Base-by-base conservation (phyloP, 2,797 vertebrate genomes). In the Silurus aristotelis region DNA sequence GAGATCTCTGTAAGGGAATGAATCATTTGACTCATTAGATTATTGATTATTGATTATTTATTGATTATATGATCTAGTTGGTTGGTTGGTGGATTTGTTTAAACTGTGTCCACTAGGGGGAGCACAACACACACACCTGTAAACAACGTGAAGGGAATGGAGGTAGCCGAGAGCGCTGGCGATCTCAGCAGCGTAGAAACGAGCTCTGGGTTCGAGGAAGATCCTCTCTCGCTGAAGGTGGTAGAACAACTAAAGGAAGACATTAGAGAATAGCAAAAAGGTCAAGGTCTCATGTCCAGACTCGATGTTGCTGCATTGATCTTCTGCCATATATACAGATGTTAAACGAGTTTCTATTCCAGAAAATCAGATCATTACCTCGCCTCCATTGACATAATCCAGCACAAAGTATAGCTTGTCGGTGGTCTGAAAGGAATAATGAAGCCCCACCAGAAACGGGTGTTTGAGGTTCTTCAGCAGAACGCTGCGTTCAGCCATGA, bases 381-480 rank as follows among this genome's bases (percentile, higher is more conserved):
- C 95, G 77, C 95, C 95, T 0, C 95, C 95, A 0, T 96, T 96
- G 66, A 96, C 94, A 0, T 96, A 96, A 84, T 96, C 95, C 6
- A 96, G 93, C 1, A 96, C 95, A 80, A 96, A 96, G 94, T 95
- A 96, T 3, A 96, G 94, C 83, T 96, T 96, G 90, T 96, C 96
- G 0, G 93, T 94, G 0, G 96, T 96, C 91, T 96, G 96, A 92
- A 96, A 96, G 67, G 95, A 96, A 92, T 89, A 96, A 90, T 96
- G 96, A 15, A 96, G 95, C 25, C 96, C 95, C 86, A 96, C 96
- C 84, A 96, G 93, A 91, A 96, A 96, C 10, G 96, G 96, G 78
- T 96, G 96, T 31, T 95, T 94, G 89, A 96, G 92, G 87, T 96
- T 96, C 91, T 96, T 96, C 94, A 96, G 94, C 80, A 96, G 91